These are phyloP conservation scores for Bombus huntii DNA, from an alignment of 1,140 invertebrate genomes.

Conservation along the genomic window DNA sequence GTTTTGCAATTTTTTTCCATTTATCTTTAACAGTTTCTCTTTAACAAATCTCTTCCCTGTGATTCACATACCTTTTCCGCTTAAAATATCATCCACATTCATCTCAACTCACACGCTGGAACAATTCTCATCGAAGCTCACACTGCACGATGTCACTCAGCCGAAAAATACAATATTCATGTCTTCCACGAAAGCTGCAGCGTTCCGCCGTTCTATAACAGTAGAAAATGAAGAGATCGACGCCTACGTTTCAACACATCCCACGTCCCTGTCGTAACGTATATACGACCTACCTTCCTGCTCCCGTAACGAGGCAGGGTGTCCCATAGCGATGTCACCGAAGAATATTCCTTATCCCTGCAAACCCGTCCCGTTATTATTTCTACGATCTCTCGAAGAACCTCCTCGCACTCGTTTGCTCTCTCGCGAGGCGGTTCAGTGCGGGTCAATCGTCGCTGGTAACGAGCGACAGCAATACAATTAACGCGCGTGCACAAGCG, in stretches of 20 bases:
- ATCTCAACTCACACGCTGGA: neutral
- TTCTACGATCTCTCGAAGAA: slow-evolving; percentile 64
- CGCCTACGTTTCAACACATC: slow-evolving; percentile 56
- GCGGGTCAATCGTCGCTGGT: slow-evolving; percentile 55
- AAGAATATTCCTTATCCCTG: slow-evolving; percentile 66
- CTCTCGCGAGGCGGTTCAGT: neutral
- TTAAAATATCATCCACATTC: neutral
- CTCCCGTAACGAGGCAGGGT: slow-evolving; percentile 64
- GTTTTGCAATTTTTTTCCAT: too few species aligned
- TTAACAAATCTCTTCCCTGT: too few species aligned
- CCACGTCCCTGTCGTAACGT: slow-evolving; percentile 30
- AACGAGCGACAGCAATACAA: slow-evolving; percentile 47
- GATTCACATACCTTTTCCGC: too few species aligned
- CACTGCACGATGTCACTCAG: neutral
- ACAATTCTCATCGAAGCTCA: neutral
- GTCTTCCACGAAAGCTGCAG: neutral
- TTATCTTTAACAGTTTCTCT: too few species aligned
- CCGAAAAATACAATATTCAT: neutral
- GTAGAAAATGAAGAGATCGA: slow-evolving; percentile 64
- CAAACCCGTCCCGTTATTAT: slow-evolving; percentile 71
- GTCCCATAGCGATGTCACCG: slow-evolving; percentile 60
- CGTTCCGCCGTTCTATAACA: neutral
- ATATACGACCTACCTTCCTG: slow-evolving; percentile 34
- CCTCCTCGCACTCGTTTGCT: slow-evolving; percentile 49
- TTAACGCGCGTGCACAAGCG: slow-evolving; percentile 22